Evolutionary conservation across 2,113 vertebrate genomes (phyloP).

Genomic region (Pavo muticus): DNA sequence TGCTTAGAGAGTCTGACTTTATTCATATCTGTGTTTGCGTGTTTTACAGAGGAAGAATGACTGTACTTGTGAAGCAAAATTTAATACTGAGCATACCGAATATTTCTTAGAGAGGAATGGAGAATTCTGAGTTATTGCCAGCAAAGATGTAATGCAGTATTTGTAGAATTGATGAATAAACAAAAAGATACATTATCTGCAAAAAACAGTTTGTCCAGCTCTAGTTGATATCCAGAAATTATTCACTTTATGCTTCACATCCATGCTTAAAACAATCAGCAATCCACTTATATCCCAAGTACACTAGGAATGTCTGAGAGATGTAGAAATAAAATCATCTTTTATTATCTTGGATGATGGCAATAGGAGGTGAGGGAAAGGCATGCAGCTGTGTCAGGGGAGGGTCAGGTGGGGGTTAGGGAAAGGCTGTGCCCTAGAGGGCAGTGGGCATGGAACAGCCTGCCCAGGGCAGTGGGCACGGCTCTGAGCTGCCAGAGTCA

Average conservation of each 20-base stretch:
- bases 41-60: neutral
- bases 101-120: neutral
- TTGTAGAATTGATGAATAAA: constrained; percentile 12
- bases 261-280: neutral
- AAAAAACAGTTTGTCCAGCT: neutral
- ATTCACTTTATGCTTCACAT: neutral
- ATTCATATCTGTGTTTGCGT: neutral
- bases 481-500: too few species aligned
- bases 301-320: constrained; percentile 7
- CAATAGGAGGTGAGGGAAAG: neutral
- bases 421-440: too few species aligned
- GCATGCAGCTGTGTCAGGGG: neutral
- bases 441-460: too few species aligned
- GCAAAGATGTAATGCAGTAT: neutral
- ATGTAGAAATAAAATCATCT: neutral
- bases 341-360: neutral
- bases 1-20: accelerated
- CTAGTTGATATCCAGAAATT: neutral
- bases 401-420: too few species aligned
- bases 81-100: neutral
- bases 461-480: too few species aligned
- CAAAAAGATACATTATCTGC: neutral
- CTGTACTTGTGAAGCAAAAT: neutral
- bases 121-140: neutral
- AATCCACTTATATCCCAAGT: neutral